These are phyloP conservation scores for Willowsia nigromaculata DNA, from an alignment of 2,888 invertebrate genomes.

Conservation along the genomic window DNA sequence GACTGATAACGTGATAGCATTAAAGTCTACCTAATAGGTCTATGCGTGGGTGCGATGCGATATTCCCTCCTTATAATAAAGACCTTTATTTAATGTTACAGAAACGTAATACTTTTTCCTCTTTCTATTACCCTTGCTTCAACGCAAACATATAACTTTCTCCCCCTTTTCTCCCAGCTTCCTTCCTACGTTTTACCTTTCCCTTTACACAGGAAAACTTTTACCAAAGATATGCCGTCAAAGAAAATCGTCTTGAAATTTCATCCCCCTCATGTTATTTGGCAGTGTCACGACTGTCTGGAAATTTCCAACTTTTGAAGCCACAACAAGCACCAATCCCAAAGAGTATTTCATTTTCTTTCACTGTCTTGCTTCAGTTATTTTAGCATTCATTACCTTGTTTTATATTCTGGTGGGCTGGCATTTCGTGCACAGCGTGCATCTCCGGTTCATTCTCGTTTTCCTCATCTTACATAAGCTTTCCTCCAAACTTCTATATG, in stretches of 20 bases:
- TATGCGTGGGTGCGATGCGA: background rate
- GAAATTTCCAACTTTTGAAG: slow-evolving; percentile 22
- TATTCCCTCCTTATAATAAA: too few species aligned
- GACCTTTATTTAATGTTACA: slow-evolving; percentile 31
- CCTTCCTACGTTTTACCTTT: slow-evolving; percentile 39
- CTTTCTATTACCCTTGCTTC: background rate
- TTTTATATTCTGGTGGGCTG: slow-evolving; percentile 56
- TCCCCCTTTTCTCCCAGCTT: slow-evolving; percentile 4
- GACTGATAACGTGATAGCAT: background rate
- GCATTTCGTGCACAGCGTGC: slow-evolving; percentile 35
- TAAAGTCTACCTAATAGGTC: background rate
- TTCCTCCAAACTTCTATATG: background rate
- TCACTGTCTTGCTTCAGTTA: slow-evolving; percentile 24
- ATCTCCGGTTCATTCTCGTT: background rate
- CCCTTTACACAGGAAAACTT: slow-evolving; percentile 13
- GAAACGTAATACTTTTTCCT: slow-evolving; percentile 4
- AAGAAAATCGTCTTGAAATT: slow-evolving; percentile 14
- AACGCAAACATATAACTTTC: slow-evolving; percentile 3
- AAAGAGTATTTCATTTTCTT: slow-evolving; percentile 45
- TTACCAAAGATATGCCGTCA: background rate
- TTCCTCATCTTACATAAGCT: background rate
- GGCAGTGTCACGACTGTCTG: slow-evolving; percentile 17
- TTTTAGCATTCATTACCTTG: slow-evolving; percentile 58
- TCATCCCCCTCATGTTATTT: slow-evolving; percentile 18
- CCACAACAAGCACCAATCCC: slow-evolving; percentile 30